Percentiles rank a stretch among this genome's conserved stretches.
These are phyloP conservation scores for Thamnophis sirtalis DNA, from an alignment of 2,113 vertebrate species.

Conservation along the genomic window DNA sequence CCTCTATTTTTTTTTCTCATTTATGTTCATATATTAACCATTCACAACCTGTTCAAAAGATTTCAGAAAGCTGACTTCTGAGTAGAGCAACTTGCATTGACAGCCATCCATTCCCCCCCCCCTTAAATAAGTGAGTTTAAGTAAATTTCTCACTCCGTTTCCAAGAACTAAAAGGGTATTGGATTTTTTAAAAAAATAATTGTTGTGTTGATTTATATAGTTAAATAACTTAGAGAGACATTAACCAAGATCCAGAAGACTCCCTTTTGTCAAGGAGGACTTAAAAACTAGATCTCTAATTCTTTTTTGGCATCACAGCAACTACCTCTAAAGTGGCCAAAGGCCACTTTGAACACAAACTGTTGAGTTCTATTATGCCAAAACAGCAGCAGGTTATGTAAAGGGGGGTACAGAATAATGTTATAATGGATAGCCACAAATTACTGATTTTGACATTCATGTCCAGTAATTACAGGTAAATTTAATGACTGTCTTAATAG, in stretches of 20 bases:
- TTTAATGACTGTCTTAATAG: neutral
- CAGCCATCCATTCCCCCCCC: constrained; percentile 6
- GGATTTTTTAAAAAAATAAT: neutral
- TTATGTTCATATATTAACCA: constrained; percentile 36
- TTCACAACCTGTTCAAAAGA: constrained; percentile 48
- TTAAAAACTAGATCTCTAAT: neutral
- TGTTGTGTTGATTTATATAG: neutral
- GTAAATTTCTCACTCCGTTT: constrained; percentile 2
- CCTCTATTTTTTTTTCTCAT: constrained; percentile 38
- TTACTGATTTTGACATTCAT: neutral
- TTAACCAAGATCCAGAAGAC: neutral
- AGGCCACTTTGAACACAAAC: neutral
- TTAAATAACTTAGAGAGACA: constrained; percentile 17
- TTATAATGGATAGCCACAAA: neutral
- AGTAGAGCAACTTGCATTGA: constrained; percentile 17
- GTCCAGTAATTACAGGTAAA: neutral
- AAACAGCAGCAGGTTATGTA: neutral
- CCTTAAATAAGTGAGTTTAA: neutral
- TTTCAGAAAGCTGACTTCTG: constrained; percentile 35
- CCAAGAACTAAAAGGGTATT: neutral
- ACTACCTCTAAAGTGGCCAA: neutral
- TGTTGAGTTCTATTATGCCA: neutral
- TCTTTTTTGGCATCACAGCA: neutral
- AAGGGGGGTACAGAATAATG: neutral
- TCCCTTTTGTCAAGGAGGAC: no score